Percentiles rank a stretch among this genome's conserved stretches.
Conservation (phyloP, 1,140 invertebrate species). For the Ladona fulva region DNA sequence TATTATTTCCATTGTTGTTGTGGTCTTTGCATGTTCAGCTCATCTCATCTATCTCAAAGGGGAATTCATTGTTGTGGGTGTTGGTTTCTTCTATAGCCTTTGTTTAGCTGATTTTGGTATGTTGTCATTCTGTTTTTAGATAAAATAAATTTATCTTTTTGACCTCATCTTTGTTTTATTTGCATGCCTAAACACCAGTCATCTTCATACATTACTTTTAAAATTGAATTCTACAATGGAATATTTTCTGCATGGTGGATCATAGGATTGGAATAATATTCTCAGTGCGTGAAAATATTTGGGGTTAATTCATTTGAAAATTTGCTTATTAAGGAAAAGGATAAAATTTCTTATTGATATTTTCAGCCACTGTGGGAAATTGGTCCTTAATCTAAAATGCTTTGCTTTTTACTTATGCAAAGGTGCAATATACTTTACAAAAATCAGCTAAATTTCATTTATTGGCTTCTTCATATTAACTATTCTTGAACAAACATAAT, state of each 20-base stretch:
- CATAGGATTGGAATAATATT: too few relatives aligned
- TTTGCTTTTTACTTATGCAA: neutral
- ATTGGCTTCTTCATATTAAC: too few relatives aligned
- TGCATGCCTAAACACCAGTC: neutral
- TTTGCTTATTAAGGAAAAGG: too few relatives aligned
- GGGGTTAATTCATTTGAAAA: too few relatives aligned
- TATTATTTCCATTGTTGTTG: neutral
- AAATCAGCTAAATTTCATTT: neutral
- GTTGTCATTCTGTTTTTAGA: conserved; percentile 18
- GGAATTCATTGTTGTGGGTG: conserved; percentile 18
- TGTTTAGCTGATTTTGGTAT: conserved; percentile 26
- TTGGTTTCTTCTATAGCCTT: conserved; percentile 16
- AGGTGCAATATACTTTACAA: neutral
- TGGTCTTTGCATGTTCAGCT: conserved; percentile 8
- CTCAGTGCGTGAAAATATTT: too few relatives aligned
- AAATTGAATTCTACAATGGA: neutral
- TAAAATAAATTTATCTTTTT: conserved; percentile 20
- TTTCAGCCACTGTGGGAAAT: neutral
- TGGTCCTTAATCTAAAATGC: neutral
- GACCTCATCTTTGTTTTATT: conserved; percentile 16
- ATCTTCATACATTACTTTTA: conserved; percentile 4
- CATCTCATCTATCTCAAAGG: neutral
- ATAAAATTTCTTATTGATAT: neutral
- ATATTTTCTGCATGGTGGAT: neutral
- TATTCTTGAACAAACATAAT: too few relatives aligned